Base-by-base conservation (phyloP, 2,888 invertebrate genomes). In the Xestia sexstrigata region DNA sequence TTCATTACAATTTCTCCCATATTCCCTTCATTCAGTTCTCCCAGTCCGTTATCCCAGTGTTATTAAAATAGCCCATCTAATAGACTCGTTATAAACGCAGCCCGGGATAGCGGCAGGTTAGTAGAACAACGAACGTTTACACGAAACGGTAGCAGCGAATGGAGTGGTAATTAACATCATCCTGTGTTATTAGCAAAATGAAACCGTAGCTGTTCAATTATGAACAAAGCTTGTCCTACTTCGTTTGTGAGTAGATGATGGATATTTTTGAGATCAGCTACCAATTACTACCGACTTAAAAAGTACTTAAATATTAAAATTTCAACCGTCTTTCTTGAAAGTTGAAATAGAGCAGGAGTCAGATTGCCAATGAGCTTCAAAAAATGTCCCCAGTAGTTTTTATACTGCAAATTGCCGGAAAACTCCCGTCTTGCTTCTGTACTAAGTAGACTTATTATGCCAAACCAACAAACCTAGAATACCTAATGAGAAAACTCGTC, bases 101-200 rank as follows among this genome's bases (percentile, higher is more conserved):
- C 71, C 60, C 79, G 74, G 78, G 86, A 72, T 58, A 52, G 65
- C 35, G 71, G 23, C 75, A 84, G 86, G 84, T 88, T 70, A 86
- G 78, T 84, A 23, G 84, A 74, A 82, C 82, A 86, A 88, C 75
- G 84, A 82, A 74, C 87, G 76, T 79, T 79, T 79, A 75, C 58
- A 74, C 63, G 35, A 71, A 84, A 78, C 70, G 71, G 71, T 73
- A 71, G 63, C 55, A 74, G 63, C 74, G 68, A 73, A 70, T 68
- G n/a, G n/a, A 63, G 66, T 42, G n/a, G 55, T 82, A 88, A 88
- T 87, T 87, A 85, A 62, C 69, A 70, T 55, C 87, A 74, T 87
- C 88, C 87, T 85, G 87, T 78, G 62, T 55, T 79, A 76, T 76
- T 79, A 83, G 70, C 65, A 68, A 83, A 79, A 83, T 81, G 45